A percentile compares a stretch with the other conserved stretches of the same genome.
Evolutionary conservation across 2,888 invertebrate genomes (phyloP).

Genomic region (Ecdyonurus torrentis): DNA sequence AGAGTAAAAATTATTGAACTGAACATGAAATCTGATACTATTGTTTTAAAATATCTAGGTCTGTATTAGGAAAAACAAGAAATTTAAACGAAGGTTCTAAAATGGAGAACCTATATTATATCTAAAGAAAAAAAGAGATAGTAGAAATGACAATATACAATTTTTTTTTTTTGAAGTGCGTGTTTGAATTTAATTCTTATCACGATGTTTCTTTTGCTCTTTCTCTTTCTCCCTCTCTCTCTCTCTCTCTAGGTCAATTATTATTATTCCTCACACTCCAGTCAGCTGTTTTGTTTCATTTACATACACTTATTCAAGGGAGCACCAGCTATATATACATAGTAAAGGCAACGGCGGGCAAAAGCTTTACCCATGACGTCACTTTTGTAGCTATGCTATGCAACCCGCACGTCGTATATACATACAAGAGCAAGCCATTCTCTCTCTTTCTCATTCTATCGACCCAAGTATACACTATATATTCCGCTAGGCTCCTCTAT

Average conservation of each 20-base stretch:
- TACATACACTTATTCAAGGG: conserved; percentile 2
- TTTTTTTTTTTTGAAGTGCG: not conserved
- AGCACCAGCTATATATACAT: too few relatives aligned
- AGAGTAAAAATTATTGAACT: too few relatives aligned
- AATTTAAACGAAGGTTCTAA: too few relatives aligned
- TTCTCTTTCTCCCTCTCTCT: not conserved
- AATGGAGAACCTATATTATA: too few relatives aligned
- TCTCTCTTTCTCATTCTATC: too few relatives aligned
- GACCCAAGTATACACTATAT: not conserved
- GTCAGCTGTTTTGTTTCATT: conserved; percentile 4
- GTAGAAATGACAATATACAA: too few relatives aligned
- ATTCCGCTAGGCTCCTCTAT: not conserved
- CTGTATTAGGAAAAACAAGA: too few relatives aligned
- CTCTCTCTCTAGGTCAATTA: not conserved
- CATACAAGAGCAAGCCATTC: too few relatives aligned
- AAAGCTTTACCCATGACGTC: not conserved
- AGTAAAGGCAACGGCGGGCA: not conserved
- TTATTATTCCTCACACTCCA: not conserved
- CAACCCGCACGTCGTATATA: not conserved
- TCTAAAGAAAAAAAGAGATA: too few relatives aligned
- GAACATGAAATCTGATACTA: too few relatives aligned
- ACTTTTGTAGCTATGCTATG: not conserved
- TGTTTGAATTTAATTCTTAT: not conserved
- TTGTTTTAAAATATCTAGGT: too few relatives aligned
- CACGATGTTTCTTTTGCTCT: not conserved